Base-by-base conservation (phyloP, 2,797 vertebrate genomes). In the Channa striata region DNA sequence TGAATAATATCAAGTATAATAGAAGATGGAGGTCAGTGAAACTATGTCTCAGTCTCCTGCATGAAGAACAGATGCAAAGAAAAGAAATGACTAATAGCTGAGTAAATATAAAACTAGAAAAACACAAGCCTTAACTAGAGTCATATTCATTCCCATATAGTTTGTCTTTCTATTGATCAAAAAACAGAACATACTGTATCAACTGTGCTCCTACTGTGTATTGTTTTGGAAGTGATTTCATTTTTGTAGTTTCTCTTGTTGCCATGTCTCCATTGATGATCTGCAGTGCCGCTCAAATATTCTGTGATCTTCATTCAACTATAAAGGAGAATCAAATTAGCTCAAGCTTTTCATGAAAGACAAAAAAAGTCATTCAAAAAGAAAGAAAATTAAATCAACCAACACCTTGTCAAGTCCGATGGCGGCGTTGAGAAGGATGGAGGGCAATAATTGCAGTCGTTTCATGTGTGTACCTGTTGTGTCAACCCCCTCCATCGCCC, bases 381-480 rank as follows among this genome's bases (percentile, higher is more conserved):
- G 36, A 51, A 49, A 70, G 33, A 74, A 52, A 63, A 74, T 78
- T 60, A 70, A 78, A 77, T 47, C 59, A 23, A 43, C 54, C 59
- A 67, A 74, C 78, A 82, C 61, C 73, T 79, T 21, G 70, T 71
- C 19, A 50, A 66, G 56, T 30, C 36, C 48, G 69, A 53, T 6
- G 19, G 57, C 0, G 68, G 71, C 19, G 59, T 47, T 34, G 59
- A 57, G 60, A 58, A 50, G 44, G 7, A 60, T 44, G 20, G 16
- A 50, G 46, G 63, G 58, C 53, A 70, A 59, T 90, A 85, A 91
- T 88, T 89, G 89, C 72, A n/a, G 74, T 74, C 56, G 84, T 90
- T 92, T 91, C 74, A 90, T 89, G 87, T 82, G 71, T 66, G 72
- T 91, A 93, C 91, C 89, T 91, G 88, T 82, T 80, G 84, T 69